Evolutionary conservation across 2,888 invertebrate genomes (phyloP), one percentile per base, ranked within the genome.

Genomic region (Chymomyza caudatula): DNA sequence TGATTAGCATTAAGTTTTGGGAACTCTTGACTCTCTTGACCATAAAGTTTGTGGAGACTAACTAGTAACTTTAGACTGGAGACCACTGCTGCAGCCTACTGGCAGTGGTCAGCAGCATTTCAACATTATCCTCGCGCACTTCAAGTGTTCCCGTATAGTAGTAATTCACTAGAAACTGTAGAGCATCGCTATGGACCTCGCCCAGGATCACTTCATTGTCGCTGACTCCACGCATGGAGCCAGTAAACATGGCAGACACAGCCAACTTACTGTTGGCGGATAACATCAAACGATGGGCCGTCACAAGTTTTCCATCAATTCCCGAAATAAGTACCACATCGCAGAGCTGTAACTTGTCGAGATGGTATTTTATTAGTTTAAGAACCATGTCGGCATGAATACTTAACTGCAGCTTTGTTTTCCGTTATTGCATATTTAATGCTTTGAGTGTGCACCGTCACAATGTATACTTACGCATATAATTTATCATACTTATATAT

Each of bases 211-310:
- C 94, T 91, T 97, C 97, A 71, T 94, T 93, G 89, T 96, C 94
- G 69, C 93, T 94, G 4, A 96, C 93, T 91, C 98, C 98, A 74
- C 94, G 92, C 71, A 98, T 91, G 63, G 95, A 95, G 65, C 95
- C 96, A 23, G 96, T 97, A 89, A 98, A 98, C 98, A 98, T 98
- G 51, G 97, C 97, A 52, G 96, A 95, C 92, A 98, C 98, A n/a
- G n/a, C n/a, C 90, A 98, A 98, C 90, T 97, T 97, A 79, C 97
- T 97, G 65, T 96, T 96, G 51, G 97, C 96, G 79, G 96, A 95
- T 73, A 98, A 92, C 60, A 98, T 96, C 74, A 98, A 92, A 86
- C 97, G 95, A 91, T 97, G 96, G 25, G 96, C 96, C 71, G 94
- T 93, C 81, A 96, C 94, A 80, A 93, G 92, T 90, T 92, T 92